Evolutionary conservation across 1,140 invertebrate species (phyloP).

Genomic region (Leptopilina boulardi): DNA sequence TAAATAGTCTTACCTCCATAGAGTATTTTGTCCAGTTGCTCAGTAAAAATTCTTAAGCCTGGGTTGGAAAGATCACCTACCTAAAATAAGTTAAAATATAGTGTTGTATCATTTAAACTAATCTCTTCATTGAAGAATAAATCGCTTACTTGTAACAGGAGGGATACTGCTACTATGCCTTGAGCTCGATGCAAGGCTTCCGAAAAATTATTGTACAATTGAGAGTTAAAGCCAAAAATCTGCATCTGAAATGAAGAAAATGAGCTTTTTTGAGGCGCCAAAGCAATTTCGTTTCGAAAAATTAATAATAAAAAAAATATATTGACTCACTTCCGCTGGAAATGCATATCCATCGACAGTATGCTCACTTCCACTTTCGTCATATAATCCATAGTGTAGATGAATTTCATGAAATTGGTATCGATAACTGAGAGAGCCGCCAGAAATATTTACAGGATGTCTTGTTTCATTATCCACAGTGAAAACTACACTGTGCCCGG

Average conservation of each 20-base stretch:
- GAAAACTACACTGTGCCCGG: slow-evolving; percentile 95
- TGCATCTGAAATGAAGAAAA: slow-evolving; percentile 87
- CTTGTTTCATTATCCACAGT: slow-evolving; percentile 90
- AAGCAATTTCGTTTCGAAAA: too few relatives aligned
- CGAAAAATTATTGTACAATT: slow-evolving; percentile 93
- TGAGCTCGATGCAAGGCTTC: slow-evolving; percentile 92
- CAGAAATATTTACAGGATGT: slow-evolving; percentile 92
- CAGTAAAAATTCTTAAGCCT: slow-evolving; percentile 89
- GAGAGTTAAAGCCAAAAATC: slow-evolving; percentile 95
- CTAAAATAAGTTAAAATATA: slow-evolving; percentile 77
- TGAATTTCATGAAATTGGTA: slow-evolving; percentile 96
- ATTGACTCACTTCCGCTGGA: slow-evolving; percentile 88
- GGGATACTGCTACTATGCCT: slow-evolving; percentile 91
- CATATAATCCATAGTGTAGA: slow-evolving; percentile 90
- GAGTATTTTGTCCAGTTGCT: slow-evolving; percentile 90
- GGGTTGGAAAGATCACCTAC: slow-evolving; percentile 90
- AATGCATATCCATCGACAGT: slow-evolving; percentile 93
- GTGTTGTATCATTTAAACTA: slow-evolving; percentile 54
- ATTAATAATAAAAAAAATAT: slow-evolving; percentile 19
- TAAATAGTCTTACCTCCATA: slow-evolving; percentile 83
- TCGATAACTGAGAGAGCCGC: slow-evolving; percentile 95
- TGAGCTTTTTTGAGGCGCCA: too few relatives aligned
- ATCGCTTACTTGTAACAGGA: slow-evolving; percentile 88
- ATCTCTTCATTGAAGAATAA: slow-evolving; percentile 58
- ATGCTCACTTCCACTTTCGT: slow-evolving; percentile 93